phyloP scores from a whole-genome alignment of 2,888 invertebrate species.

The Orchesella flavescens region DNA sequence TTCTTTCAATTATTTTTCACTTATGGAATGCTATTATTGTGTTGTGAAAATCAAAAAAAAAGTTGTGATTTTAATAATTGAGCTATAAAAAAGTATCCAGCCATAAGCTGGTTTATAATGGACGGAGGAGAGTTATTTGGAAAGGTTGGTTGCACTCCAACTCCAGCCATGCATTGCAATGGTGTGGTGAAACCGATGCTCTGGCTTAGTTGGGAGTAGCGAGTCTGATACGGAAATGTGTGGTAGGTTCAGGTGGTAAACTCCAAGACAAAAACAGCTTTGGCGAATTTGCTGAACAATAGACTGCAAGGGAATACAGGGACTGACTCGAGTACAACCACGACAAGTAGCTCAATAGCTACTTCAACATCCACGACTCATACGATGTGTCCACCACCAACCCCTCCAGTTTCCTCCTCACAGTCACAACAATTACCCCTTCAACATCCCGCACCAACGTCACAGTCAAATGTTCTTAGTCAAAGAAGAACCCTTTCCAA shows the following conservation, averaged over 20 bases:
- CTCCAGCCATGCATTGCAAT: background rate
- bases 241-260: constrained; percentile 79
- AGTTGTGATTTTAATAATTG: background rate
- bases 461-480: constrained; percentile 65
- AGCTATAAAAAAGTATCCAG: too few species aligned
- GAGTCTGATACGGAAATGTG: constrained; percentile 45
- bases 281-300: constrained; percentile 94
- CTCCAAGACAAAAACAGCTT: constrained; percentile 93
- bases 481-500: constrained; percentile 77
- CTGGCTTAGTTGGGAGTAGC: constrained; percentile 17
- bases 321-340: constrained; percentile 66
- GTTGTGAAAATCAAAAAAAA: background rate
- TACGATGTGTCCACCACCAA: constrained; percentile 69
- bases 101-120: too few species aligned
- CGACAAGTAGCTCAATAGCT: constrained; percentile 76
- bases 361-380: constrained; percentile 69
- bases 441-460: constrained; percentile 59
- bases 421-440: constrained; percentile 65
- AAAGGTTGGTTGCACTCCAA: too few species aligned
- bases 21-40: background rate
- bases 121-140: too few species aligned
- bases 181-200: background rate
- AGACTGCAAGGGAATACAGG: constrained; percentile 78
- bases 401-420: constrained; percentile 65
- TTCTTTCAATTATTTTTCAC: background rate